Base-by-base conservation (phyloP, 2,797 vertebrate genomes). In the Pseudomugil tenellus region DNA sequence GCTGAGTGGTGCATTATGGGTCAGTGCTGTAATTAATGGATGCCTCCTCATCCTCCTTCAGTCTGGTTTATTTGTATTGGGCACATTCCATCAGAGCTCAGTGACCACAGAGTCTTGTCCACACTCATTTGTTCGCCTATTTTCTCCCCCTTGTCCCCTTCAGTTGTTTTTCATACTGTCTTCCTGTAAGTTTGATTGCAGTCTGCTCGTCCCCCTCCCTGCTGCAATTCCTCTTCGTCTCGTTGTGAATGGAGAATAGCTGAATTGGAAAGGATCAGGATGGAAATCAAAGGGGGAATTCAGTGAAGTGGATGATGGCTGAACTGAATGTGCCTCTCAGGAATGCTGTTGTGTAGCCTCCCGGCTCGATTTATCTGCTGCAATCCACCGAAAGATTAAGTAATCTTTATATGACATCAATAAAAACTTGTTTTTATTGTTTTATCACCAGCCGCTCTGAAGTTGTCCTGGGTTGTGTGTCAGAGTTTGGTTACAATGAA, bases 51-150 rank as follows among this genome's bases (percentile, higher is more conserved):
- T 46, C 35, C 4, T 14, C 41, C 41, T 7, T 25, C 8, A 59
- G 51, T 51, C 37, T 64, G 37, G 60, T 67, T 80, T 76, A 87
- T 89, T 79, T 80, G 88, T 81, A 77, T 84, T 85, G 83, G 88
- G 91, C 88, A 80, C 89, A 91, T 92, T 92, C 89, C 91, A 91
- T 92, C 87, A 81, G 73, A 67, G 70, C 80, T 68, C 70, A 26
- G 58, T 28, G 74, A 83, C 75, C 83, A 74, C 61, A 83, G 74
- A 88, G 76, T 83, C 89, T 70, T 85, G 84, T 9, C 9, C 70
- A 66, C 58, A 79, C 85, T 87, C 82, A 77, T 86, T 79, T 69
- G 1, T 35, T 21, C n/a, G n/a, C 35, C 58, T 64, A 39, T 1
- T 48, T 67, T 63, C 68, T 37, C 31, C 49, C 31, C 48, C 75